phyloP scores from a whole-genome alignment of 2,113 vertebrate genomes.

The Cochlearius cochlearius region DNA sequence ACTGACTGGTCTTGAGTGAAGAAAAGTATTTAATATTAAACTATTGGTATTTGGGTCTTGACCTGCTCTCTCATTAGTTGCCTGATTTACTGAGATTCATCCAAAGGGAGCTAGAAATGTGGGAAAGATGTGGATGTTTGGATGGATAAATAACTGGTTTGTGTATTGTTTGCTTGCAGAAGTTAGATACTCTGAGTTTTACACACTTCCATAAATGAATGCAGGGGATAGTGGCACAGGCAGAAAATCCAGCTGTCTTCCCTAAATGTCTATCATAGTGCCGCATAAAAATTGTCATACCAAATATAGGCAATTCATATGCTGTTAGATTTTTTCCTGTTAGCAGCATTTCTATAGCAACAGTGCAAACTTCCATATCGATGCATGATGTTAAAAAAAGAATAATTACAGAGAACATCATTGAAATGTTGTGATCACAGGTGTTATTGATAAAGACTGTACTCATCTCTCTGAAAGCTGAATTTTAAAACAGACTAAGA shows the following conservation, averaged over 20 bases:
- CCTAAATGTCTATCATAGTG: neutral
- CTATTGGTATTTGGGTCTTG: neutral
- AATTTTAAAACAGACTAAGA: neutral
- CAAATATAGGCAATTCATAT: neutral
- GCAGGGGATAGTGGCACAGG: neutral
- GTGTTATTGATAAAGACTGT: neutral
- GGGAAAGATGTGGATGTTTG: neutral
- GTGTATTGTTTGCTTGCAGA: neutral
- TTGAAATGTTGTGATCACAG: neutral
- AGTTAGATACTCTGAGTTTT: neutral
- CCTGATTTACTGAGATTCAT: neutral
- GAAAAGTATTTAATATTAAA: neutral
- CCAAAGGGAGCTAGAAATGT: neutral
- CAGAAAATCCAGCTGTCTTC: neutral
- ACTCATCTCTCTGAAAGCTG: neutral
- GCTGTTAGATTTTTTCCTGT: neutral
- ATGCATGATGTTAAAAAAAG: neutral
- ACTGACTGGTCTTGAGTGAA: neutral
- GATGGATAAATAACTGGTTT: neutral
- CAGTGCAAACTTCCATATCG: fast-evolving
- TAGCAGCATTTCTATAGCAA: slow-evolving; percentile 12
- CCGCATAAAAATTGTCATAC: neutral
- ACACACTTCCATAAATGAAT: fast-evolving
- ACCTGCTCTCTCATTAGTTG: neutral
- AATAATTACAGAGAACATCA: neutral